These are phyloP conservation scores for Nycticorax nycticorax DNA, from an alignment of 2,113 vertebrate genomes.

Conservation along the genomic window DNA sequence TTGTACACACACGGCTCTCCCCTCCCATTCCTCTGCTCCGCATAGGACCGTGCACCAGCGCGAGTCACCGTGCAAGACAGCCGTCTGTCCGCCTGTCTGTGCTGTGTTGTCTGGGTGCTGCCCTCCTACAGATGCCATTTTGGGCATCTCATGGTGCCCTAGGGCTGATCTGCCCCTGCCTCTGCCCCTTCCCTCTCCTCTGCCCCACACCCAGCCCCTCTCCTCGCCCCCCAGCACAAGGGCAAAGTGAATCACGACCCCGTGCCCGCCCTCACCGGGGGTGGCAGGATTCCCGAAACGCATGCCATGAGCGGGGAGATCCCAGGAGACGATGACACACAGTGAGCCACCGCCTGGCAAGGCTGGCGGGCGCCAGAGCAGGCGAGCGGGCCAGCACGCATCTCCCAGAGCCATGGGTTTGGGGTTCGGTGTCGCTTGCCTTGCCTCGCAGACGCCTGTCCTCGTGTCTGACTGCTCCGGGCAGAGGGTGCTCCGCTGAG, in stretches of 20 bases:
- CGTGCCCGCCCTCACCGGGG: neutral
- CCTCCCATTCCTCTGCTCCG: neutral
- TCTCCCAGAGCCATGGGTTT: neutral
- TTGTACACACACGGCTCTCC: neutral
- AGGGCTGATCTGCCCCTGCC: neutral
- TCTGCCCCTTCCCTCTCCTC: neutral
- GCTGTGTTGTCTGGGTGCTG: rapidly evolving
- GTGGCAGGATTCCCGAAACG: rapidly evolving
- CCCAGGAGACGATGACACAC: neutral
- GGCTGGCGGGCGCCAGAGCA: rapidly evolving
- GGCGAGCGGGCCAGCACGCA: rapidly evolving
- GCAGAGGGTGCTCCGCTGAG: neutral
- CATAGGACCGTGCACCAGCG: rapidly evolving
- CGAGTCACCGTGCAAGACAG: neutral
- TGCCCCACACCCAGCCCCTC: neutral
- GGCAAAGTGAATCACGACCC: neutral
- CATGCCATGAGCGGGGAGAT: neutral
- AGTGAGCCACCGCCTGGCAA: neutral
- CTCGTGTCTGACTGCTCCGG: neutral
- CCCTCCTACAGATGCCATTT: neutral
- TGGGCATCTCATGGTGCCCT: rapidly evolving
- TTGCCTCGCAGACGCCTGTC: rapidly evolving
- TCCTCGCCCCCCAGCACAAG: neutral
- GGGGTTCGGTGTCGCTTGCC: neutral
- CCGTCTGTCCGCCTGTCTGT: rapidly evolving